Evolutionary conservation across 1,140 invertebrate genomes (phyloP).

Genomic region (Trypoxylus dichotomus): DNA sequence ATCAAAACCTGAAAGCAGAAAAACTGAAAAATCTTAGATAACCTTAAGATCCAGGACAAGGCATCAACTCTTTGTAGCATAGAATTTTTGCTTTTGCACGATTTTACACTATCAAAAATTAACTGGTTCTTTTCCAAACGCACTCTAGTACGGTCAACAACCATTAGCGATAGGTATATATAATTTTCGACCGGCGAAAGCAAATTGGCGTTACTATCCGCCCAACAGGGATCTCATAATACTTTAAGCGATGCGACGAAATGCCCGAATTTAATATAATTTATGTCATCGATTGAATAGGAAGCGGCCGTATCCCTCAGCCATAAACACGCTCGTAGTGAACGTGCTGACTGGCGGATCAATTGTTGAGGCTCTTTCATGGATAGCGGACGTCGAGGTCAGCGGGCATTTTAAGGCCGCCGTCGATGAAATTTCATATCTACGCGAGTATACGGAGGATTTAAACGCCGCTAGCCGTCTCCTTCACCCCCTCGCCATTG

Average conservation of each 20-base stretch:
- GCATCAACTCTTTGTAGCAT: too few species aligned
- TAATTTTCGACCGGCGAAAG: background rate
- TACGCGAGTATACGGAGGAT: background rate
- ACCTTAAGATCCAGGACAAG: too few species aligned
- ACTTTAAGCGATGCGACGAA: constrained; percentile 10
- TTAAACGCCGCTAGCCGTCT: background rate
- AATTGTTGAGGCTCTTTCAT: background rate
- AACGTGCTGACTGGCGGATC: constrained; percentile 7
- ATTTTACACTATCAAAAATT: too few species aligned
- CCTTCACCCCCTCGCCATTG: background rate
- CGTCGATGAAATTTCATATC: constrained; percentile 21
- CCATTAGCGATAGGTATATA: too few species aligned
- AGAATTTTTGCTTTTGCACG: too few species aligned
- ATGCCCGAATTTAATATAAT: constrained; percentile 20
- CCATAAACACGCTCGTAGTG: background rate
- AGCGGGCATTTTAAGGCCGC: constrained; percentile 15
- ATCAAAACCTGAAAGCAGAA: too few species aligned
- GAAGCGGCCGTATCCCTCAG: background rate
- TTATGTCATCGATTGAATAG: constrained; percentile 22
- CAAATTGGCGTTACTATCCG: background rate
- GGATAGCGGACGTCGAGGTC: background rate
- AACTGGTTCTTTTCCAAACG: too few species aligned
- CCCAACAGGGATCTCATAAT: background rate
- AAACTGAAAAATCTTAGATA: too few species aligned
- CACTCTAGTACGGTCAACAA: too few species aligned